Percentiles rank a stretch among this genome's conserved stretches.
Conservation (phyloP, 1,140 invertebrate genomes). For the Drosophila nannoptera region DNA sequence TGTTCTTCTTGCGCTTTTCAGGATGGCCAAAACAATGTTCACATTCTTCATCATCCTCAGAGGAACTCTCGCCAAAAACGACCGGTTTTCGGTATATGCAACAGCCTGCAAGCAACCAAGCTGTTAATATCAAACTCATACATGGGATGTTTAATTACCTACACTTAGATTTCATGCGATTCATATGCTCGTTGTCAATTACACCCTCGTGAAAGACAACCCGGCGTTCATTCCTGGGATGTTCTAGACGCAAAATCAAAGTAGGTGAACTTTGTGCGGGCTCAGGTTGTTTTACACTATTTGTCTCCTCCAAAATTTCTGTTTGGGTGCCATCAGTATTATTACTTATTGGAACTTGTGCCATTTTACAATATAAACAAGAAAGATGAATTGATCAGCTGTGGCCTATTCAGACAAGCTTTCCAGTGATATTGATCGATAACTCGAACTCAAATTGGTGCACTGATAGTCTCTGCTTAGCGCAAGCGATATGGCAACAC, state of each 20-base stretch:
- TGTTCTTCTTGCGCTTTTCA: conserved; percentile 83
- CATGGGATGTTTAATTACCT: conserved; percentile 71
- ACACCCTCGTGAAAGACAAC: conserved; percentile 93
- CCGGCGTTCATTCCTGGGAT: conserved; percentile 87
- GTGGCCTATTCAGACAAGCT: background rate
- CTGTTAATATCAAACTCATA: background rate
- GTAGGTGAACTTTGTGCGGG: conserved; percentile 82
- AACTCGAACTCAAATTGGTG: background rate
- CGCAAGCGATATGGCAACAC: conserved; percentile 39
- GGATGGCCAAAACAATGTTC: conserved; percentile 92
- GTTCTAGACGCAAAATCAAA: conserved; percentile 83
- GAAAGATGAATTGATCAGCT: conserved; percentile 16
- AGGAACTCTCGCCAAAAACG: conserved; percentile 90
- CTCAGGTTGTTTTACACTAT: conserved; percentile 15
- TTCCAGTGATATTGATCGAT: conserved; percentile 13
- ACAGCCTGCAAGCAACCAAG: conserved; percentile 83
- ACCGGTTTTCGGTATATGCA: conserved; percentile 92
- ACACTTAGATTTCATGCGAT: conserved; percentile 97
- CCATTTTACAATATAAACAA: conserved; percentile 45
- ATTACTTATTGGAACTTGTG: conserved; percentile 30
- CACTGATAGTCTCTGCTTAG: background rate
- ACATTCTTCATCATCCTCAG: conserved; percentile 88
- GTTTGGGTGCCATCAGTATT: conserved; percentile 25
- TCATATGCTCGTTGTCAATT: conserved; percentile 95
- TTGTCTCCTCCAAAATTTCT: conserved; percentile 46